Percentiles rank a stretch among this genome's conserved stretches.
Evolutionary conservation across 2,888 invertebrate species (phyloP).

Genomic region (Willowsia nigromaculata): DNA sequence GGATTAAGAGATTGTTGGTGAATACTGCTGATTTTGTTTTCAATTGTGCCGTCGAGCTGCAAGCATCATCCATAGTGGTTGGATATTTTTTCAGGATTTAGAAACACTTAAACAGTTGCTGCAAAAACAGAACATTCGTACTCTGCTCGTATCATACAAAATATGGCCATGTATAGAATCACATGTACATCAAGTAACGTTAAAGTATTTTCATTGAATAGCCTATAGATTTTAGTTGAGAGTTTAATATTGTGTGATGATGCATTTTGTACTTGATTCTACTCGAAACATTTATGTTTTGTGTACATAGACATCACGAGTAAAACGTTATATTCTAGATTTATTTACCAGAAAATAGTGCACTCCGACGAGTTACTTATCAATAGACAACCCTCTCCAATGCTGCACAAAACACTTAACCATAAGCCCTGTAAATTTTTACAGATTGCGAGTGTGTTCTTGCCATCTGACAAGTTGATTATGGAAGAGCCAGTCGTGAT

Average conservation of each 20-base stretch:
- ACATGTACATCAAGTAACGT: neutral
- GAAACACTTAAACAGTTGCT: conserved; percentile 22
- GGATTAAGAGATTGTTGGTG: neutral
- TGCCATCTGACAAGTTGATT: conserved; percentile 6
- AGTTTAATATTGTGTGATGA: neutral
- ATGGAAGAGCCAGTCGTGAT: neutral
- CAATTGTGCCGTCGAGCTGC: neutral
- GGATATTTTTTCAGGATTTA: too few species aligned
- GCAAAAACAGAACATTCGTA: neutral
- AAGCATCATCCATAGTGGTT: neutral
- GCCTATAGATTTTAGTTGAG: neutral
- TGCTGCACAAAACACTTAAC: conserved; percentile 42
- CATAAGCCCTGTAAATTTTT: conserved; percentile 46
- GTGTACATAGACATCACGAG: neutral
- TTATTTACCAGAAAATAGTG: conserved; percentile 19
- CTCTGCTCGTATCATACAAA: too few species aligned
- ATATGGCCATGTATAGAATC: too few species aligned
- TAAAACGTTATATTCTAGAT: neutral
- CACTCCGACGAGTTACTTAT: neutral
- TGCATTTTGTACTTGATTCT: conserved; percentile 19
- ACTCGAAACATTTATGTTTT: neutral
- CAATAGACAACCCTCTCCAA: conserved; percentile 30
- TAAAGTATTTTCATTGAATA: neutral
- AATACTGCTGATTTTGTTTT: neutral
- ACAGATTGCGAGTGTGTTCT: neutral